Base-by-base conservation (phyloP, 2,113 vertebrate genomes). In the Pionites leucogaster region DNA sequence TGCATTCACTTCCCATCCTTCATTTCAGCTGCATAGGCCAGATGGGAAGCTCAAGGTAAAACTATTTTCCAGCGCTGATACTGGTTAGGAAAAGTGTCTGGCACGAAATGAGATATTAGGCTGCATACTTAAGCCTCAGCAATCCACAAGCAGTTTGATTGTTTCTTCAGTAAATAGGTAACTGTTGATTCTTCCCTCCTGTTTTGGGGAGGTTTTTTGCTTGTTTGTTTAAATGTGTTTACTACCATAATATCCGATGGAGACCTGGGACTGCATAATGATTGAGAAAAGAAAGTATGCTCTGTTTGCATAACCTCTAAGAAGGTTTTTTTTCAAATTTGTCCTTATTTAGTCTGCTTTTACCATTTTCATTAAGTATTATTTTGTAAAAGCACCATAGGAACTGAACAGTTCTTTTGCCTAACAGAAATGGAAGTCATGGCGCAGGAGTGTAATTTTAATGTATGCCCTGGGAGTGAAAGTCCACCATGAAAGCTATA, bases 391-490 rank as follows among this genome's bases (percentile, higher is more conserved):
- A 78, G 3, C 19, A 31, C 16, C 20, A 4, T 15, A 72, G 31
- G 55, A 92, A 90, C 27, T 17, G 24, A 88, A 29, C 5, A 64
- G 16, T 60, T 22, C 35, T 93, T 88, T 78, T 52, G 7, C 27
- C 44, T 42, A 55, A 62, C 33, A 97, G 75, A 81, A 90, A 93
- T 82, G 52, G 69, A 69, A 94, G n/a, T 65, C 27, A 29, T 31
- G n/a, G 10, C 57, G 28, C 33, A 63, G 28, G n/a, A 94, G 8
- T 16, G 9, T 47, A 93, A 93, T 93, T 87, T 86, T 86, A 92
- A 90, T 90, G 17, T 77, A 88, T 88, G 81, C 20, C 23, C 39
- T 71, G 79, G 88, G 83, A 95, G n/a, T 86, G 76, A 95, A 98
- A 95, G 90, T 86, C 60, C 53, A 78, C 80, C 46, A 81, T 75